Conservation (phyloP, 2,797 vertebrate species). For the Sus cebifrons region DNA sequence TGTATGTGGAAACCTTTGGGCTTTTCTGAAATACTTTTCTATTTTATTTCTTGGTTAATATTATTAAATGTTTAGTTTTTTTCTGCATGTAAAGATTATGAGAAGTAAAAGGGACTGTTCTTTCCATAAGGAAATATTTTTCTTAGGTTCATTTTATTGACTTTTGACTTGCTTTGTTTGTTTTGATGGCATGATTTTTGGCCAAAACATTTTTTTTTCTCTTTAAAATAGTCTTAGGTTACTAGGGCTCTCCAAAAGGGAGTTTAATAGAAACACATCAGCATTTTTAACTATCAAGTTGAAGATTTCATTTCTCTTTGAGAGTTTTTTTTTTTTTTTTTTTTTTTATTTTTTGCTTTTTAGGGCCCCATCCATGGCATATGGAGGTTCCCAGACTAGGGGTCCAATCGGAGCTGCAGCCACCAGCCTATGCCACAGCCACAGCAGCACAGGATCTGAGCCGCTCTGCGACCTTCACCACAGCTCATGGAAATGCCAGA, state of each 20-base stretch:
- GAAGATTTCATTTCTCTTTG: constrained; percentile 20
- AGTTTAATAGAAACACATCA: constrained; percentile 29
- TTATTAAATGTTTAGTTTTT: not conserved
- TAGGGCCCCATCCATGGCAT: no score
- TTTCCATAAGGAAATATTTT: constrained; percentile 40
- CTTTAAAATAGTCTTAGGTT: not conserved
- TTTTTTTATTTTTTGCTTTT: no score
- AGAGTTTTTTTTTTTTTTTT: not conserved
- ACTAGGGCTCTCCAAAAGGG: not conserved
- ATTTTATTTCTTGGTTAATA: constrained; percentile 59
- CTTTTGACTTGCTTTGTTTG: constrained; percentile 21
- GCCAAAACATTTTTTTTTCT: not conserved
- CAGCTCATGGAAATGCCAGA: no score
- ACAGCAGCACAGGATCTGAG: no score
- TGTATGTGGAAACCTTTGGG: not conserved
- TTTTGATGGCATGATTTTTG: not conserved
- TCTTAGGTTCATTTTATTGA: not conserved
- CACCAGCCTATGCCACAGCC: no score
- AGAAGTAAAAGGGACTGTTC: not conserved
- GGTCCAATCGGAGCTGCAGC: no score
- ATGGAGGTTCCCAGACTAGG: no score
- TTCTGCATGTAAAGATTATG: constrained; percentile 19
- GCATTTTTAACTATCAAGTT: constrained; percentile 23
- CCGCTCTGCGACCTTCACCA: no score
- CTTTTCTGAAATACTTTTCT: not conserved